phyloP scores from a whole-genome alignment of 1,140 invertebrate genomes.

The Euura saliciscinereae region DNA sequence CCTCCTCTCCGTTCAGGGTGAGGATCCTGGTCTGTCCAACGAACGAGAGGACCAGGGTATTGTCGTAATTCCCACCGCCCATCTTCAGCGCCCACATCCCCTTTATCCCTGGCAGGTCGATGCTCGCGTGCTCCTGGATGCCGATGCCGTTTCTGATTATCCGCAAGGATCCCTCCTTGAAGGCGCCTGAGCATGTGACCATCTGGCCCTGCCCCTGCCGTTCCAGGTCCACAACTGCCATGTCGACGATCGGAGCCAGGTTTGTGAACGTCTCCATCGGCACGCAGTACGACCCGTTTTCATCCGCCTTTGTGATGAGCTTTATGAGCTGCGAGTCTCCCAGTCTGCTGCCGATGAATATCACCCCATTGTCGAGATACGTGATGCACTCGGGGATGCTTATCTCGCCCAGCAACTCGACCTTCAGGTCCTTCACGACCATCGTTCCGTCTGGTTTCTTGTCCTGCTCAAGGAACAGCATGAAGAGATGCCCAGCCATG shows the following conservation, averaged over 20 bases:
- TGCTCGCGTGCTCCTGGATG: constrained; percentile 96
- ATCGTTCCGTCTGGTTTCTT: constrained; percentile 78
- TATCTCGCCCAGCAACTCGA: constrained; percentile 92
- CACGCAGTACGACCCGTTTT: constrained; percentile 88
- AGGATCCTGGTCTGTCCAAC: constrained; percentile 93
- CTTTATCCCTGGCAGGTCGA: constrained; percentile 96
- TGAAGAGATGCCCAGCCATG: constrained; percentile 93
- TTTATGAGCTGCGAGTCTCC: constrained; percentile 97
- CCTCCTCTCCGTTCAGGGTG: constrained; percentile 90
- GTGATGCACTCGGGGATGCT: constrained; percentile 98
- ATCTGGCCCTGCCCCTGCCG: constrained; percentile 97
- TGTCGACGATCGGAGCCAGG: constrained; percentile 96
- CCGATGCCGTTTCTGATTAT: constrained; percentile 98
- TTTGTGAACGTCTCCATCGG: constrained; percentile 97
- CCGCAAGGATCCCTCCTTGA: constrained; percentile 95
- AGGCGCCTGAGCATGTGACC: constrained; percentile 97
- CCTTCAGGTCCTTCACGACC: constrained; percentile 89
- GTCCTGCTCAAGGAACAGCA: constrained; percentile 92
- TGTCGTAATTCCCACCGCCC: constrained; percentile 72
- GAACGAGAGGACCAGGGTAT: constrained; percentile 91
- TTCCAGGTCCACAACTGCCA: constrained; percentile 96
- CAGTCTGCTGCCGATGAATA: constrained; percentile 95
- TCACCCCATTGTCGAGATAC: constrained; percentile 98
- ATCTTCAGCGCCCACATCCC: constrained; percentile 94
- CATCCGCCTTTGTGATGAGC: constrained; percentile 84